A percentile compares a stretch with the other conserved stretches of the same genome.
Evolutionary conservation across 2,797 vertebrate species (phyloP).

Genomic region (Nasua narica): DNA sequence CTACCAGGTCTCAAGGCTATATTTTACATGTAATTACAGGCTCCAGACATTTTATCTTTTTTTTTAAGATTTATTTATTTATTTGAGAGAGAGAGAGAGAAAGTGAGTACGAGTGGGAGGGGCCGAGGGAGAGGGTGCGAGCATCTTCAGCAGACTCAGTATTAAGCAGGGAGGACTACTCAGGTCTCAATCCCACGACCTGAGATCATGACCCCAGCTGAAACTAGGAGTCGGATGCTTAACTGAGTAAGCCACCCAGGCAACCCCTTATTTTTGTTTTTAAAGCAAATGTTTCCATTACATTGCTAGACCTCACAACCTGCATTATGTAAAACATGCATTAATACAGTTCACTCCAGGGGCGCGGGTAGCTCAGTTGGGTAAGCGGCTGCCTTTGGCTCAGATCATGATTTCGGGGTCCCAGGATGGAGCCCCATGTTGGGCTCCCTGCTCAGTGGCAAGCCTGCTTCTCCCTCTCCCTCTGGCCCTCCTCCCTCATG

Average conservation of each 20-base stretch:
- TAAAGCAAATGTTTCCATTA: conserved; percentile 41
- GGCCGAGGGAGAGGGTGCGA: not conserved
- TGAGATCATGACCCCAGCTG: not conserved
- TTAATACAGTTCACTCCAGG: not conserved
- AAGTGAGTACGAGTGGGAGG: not conserved
- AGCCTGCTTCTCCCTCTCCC: not conserved
- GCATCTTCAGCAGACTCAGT: not conserved
- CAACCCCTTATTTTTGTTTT: not conserved
- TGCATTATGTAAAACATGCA: conserved; percentile 49
- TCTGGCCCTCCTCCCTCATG: too few relatives aligned
- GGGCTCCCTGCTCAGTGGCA: not conserved
- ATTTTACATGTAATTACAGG: not conserved
- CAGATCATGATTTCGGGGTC: not conserved
- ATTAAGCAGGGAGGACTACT: not conserved
- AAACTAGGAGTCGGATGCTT: not conserved
- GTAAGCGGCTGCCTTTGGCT: not conserved
- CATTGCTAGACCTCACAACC: conserved; percentile 25
- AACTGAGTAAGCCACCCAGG: not conserved
- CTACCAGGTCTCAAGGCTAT: not conserved
- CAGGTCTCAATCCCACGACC: not conserved
- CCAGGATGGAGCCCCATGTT: not conserved
- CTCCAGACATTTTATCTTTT: not conserved
- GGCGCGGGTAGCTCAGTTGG: not conserved
- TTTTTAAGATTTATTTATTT: not conserved
- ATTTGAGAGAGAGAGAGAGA: not conserved